Conservation (phyloP, 2,888 invertebrate species). For the Cremastinae sp. region DNA sequence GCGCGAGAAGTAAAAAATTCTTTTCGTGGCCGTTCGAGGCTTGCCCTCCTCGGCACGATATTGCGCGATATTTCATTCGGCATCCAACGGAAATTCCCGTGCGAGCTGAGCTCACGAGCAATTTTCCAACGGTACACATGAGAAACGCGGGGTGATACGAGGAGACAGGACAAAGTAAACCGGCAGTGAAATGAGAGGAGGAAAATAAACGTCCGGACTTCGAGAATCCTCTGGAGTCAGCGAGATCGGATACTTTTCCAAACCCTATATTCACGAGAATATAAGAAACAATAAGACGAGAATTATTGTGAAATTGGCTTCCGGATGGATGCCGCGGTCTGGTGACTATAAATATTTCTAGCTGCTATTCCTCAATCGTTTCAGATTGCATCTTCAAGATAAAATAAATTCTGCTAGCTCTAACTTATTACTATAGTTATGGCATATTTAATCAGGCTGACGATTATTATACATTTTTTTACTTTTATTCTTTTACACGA, state of each 20-base stretch:
- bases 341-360: too few relatives aligned
- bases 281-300: too few relatives aligned
- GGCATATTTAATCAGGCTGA: too few relatives aligned
- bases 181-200: slow-evolving; percentile 12
- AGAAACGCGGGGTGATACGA: slow-evolving; percentile 43
- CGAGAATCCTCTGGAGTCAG: slow-evolving; percentile 24
- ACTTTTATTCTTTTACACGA: too few relatives aligned
- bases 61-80: slow-evolving; percentile 69
- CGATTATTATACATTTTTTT: too few relatives aligned
- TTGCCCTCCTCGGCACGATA: slow-evolving; percentile 49
- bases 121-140: slow-evolving; percentile 60
- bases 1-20: slow-evolving; percentile 22
- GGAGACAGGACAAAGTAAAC: slow-evolving; percentile 32
- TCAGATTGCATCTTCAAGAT: too few relatives aligned
- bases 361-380: too few relatives aligned
- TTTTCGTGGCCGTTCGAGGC: neutral
- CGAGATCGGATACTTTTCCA: slow-evolving; percentile 63
- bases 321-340: too few relatives aligned
- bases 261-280: slow-evolving; percentile 56
- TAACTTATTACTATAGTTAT: too few relatives aligned
- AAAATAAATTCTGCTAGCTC: too few relatives aligned
- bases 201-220: slow-evolving; percentile 27
- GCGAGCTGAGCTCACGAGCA: slow-evolving; percentile 61
- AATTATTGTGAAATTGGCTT: too few relatives aligned
- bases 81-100: slow-evolving; percentile 57